A percentile compares a stretch with the other conserved stretches of the same genome.
Conservation (phyloP, 2,113 vertebrate species). For the Conger conger region DNA sequence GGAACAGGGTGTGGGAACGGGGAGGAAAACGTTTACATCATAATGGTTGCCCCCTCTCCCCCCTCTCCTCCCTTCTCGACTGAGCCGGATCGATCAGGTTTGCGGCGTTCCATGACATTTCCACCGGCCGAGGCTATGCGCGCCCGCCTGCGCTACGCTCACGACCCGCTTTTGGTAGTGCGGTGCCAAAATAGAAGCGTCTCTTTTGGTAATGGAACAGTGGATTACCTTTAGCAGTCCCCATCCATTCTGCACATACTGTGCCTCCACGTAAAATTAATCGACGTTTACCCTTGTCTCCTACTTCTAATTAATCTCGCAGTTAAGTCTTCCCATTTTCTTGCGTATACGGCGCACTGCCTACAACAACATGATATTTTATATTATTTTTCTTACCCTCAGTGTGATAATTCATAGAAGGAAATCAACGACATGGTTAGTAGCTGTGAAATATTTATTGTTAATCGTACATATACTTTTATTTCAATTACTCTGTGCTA, state of each 20-base stretch:
- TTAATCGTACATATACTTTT: neutral
- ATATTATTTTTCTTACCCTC: neutral
- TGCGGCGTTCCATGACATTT: constrained; percentile 36
- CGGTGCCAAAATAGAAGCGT: constrained; percentile 56
- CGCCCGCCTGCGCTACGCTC: neutral
- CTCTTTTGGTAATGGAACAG: constrained; percentile 54
- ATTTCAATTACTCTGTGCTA: neutral
- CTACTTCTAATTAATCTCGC: neutral
- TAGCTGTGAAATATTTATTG: neutral
- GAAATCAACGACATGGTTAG: neutral
- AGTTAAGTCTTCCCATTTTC: too few species aligned
- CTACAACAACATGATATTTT: neutral
- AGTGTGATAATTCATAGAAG: neutral
- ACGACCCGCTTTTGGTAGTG: constrained; percentile 51
- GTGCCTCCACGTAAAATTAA: constrained; percentile 14
- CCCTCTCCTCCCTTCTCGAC: neutral
- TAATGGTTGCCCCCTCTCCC: neutral
- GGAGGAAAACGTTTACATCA: neutral
- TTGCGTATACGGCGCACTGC: neutral
- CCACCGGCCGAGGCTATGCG: neutral
- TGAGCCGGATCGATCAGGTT: constrained; percentile 52
- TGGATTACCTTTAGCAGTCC: constrained; percentile 42
- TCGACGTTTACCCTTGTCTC: too few species aligned
- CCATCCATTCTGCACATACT: neutral
- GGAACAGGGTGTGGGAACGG: neutral